Base-by-base conservation (phyloP, 64 coral and sea anemone species). In the Exaiptasia diaphana region DNA sequence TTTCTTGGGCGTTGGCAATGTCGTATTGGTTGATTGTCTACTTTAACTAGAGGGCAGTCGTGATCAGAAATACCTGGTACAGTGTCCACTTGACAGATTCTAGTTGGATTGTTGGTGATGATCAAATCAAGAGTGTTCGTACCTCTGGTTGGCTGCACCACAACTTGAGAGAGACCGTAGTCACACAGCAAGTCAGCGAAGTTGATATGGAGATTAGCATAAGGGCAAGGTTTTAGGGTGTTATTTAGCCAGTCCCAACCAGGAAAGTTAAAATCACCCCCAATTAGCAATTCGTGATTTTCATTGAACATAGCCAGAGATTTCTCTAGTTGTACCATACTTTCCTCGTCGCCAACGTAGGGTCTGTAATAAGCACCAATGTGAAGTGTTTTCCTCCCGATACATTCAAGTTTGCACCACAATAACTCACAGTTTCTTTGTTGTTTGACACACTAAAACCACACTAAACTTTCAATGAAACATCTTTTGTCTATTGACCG, bases 61-160 rank as follows among this genome's bases (percentile, higher is more conserved):
- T 91, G 65, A 80, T 91, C 81, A 29, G 89, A 73, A 65, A 91
- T 50, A 6, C 77, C 77, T 61, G 77, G 78, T 22, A 90, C 1
- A 32, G 76, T 29, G 74, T 54, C 27, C 17, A 55, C 40, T 44
- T 90, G 21, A 4, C 29, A 9, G 35, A 82, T 25, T 0, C 41
- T 38, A 39, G 4, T 78, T 65, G 82, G 89, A 10, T 64, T 80
- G 40, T 86, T 85, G 0, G 64, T 74, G 20, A 80, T 73, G 20
- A 80, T 53, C 49, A 92, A 73, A 9, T 86, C 75, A 55, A 80
- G 35, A 8, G 5, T 92, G 42, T 92, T 92, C 41, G 52, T 28
- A 2, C 38, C 10, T 72, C 88, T 85, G 4, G 64, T 79, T 1
- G 81, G 88, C 71, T 15, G 2, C 46, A 78, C 73, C 0, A 85